phyloP scores from a whole-genome alignment of 2,113 vertebrate species.

The Colinus virginianus region DNA sequence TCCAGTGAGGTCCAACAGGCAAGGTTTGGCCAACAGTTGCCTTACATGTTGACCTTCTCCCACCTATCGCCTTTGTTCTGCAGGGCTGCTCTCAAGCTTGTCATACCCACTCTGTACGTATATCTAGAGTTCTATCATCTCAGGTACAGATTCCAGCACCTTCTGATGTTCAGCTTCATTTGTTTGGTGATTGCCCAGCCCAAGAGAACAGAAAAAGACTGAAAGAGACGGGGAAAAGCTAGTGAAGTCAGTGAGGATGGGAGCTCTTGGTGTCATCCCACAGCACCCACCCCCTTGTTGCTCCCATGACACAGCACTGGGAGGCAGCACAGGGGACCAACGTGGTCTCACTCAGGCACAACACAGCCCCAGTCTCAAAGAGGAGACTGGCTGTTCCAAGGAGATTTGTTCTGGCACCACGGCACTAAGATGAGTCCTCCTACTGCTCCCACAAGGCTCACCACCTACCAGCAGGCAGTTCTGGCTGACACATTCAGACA shows the following conservation, averaged over 20 bases:
- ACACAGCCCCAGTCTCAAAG: neutral
- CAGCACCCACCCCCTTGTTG: neutral
- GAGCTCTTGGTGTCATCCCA: neutral
- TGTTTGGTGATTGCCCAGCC: neutral
- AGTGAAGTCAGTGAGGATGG: neutral
- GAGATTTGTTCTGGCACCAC: neutral
- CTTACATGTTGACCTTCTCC: neutral
- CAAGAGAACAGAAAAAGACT: neutral
- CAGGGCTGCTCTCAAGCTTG: neutral
- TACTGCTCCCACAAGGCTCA: neutral
- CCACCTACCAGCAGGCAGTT: neutral
- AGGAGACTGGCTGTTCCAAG: neutral
- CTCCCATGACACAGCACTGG: fast-evolving
- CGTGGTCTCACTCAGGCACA: fast-evolving
- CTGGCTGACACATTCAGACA: neutral
- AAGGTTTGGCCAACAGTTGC: neutral
- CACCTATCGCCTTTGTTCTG: neutral
- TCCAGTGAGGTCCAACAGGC: neutral
- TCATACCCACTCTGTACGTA: neutral
- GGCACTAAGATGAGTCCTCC: neutral
- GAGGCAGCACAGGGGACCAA: neutral
- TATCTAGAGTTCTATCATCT: neutral
- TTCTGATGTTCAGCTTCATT: neutral
- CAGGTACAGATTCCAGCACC: neutral
- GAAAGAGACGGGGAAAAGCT: neutral